Conservation (phyloP, 1,140 invertebrate genomes). For the Pectinophora gossypiella region DNA sequence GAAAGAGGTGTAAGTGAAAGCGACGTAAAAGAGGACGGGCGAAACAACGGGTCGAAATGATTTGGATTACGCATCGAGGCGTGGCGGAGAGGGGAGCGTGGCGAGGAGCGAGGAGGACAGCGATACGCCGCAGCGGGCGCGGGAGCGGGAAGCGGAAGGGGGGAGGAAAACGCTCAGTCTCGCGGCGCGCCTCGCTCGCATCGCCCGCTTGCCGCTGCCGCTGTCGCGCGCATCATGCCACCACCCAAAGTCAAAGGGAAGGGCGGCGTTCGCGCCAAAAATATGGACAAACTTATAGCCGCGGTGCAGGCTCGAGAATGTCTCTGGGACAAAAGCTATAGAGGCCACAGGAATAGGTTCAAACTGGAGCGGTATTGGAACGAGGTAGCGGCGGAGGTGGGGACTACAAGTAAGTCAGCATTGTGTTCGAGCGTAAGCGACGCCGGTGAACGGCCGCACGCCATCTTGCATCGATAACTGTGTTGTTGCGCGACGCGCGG, state of each 20-base stretch:
- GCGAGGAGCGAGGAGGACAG: constrained; percentile 45
- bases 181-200: constrained; percentile 39
- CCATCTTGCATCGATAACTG: constrained; percentile 21
- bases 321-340: constrained; percentile 65
- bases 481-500: background rate
- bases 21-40: background rate
- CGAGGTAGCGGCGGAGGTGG: constrained; percentile 64
- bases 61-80: constrained; percentile 17
- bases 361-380: constrained; percentile 69
- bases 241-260: constrained; percentile 53
- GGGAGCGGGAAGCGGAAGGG: constrained; percentile 26
- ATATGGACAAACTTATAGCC: constrained; percentile 64
- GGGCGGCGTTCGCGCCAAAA: constrained; percentile 49
- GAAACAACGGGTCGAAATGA: background rate
- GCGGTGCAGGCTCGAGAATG: constrained; percentile 65
- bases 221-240: constrained; percentile 41
- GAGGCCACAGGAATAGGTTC: constrained; percentile 61
- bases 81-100: constrained; percentile 42
- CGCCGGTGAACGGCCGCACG: constrained; percentile 45
- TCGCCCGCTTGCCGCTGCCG: constrained; percentile 25
- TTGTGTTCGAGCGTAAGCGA: constrained; percentile 16
- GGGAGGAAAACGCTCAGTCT: constrained; percentile 39
- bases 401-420: constrained; percentile 59
- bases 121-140: constrained; percentile 29
- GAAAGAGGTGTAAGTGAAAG: background rate